Evolutionary conservation across 2,797 vertebrate species (phyloP).

Genomic region (Intellagama lesueurii): DNA sequence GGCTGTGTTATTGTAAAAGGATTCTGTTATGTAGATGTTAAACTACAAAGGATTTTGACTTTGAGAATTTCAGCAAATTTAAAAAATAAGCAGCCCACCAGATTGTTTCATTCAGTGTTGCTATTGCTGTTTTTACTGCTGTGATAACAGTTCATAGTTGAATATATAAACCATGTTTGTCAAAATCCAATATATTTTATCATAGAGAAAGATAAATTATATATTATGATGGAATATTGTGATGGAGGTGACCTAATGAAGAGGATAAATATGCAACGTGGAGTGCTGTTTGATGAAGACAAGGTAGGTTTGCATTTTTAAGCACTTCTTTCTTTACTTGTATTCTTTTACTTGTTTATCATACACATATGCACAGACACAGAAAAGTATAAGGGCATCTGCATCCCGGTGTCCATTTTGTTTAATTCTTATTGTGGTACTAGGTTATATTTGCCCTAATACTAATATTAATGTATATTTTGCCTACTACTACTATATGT

Average conservation of each 20-base stretch:
- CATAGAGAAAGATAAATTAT: constrained; percentile 85
- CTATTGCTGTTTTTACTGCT: background rate
- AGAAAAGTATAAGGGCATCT: background rate
- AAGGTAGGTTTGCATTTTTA: constrained; percentile 79
- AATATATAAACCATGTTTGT: constrained; percentile 18
- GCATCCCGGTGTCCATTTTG: background rate
- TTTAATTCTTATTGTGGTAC: background rate
- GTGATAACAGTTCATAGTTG: background rate
- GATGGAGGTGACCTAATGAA: constrained; percentile 93
- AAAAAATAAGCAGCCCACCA: background rate
- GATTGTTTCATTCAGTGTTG: background rate
- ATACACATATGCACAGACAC: too few relatives aligned
- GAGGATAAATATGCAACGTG: constrained; percentile 86
- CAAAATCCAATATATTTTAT: constrained; percentile 47
- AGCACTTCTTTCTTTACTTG: background rate
- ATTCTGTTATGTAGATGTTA: background rate
- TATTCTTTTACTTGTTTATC: background rate
- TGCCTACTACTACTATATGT: background rate
- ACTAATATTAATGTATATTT: background rate
- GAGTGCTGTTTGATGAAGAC: constrained; percentile 86
- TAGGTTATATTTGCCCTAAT: background rate
- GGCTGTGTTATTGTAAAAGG: background rate
- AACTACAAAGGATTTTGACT: background rate
- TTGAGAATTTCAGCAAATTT: background rate
- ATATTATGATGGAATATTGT: constrained; percentile 94